These are phyloP conservation scores for Argyresthia albistria DNA, from an alignment of 2,888 invertebrate genomes.

Conservation along the genomic window DNA sequence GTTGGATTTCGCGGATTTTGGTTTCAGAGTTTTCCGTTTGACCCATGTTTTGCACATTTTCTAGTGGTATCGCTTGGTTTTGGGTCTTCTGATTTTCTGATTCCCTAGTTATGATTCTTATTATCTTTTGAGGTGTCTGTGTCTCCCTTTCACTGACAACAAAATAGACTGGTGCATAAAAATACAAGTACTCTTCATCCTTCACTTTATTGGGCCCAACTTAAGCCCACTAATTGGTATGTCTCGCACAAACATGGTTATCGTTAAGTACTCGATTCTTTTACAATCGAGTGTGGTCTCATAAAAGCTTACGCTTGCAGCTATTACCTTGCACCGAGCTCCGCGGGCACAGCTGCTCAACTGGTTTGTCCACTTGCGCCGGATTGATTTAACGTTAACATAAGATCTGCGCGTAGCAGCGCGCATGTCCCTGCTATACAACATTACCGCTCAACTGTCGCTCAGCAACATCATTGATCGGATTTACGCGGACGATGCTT, in stretches of 20 bases:
- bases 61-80: not conserved
- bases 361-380: slow-evolving; percentile 69
- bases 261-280: not conserved
- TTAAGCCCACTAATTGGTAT: not conserved
- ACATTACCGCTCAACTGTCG: slow-evolving; percentile 43
- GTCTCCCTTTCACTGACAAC: no score
- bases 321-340: slow-evolving; percentile 33
- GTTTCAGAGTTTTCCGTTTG: not conserved
- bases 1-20: not conserved
- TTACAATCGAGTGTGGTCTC: not conserved
- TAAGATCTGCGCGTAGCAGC: slow-evolving; percentile 41
- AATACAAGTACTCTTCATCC: not conserved
- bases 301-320: slow-evolving; percentile 1
- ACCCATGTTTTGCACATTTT: not conserved
- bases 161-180: not conserved
- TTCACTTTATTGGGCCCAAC: not conserved
- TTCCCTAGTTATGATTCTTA: not conserved
- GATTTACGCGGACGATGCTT: not conserved
- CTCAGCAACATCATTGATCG: not conserved
- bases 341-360: slow-evolving; percentile 62
- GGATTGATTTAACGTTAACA: slow-evolving; percentile 68
- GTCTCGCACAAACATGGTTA: not conserved
- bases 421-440: slow-evolving; percentile 36
- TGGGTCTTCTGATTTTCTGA: not conserved
- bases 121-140: not conserved